Conservation (phyloP, 2,888 invertebrate species). For the Pediacus dermestoides region DNA sequence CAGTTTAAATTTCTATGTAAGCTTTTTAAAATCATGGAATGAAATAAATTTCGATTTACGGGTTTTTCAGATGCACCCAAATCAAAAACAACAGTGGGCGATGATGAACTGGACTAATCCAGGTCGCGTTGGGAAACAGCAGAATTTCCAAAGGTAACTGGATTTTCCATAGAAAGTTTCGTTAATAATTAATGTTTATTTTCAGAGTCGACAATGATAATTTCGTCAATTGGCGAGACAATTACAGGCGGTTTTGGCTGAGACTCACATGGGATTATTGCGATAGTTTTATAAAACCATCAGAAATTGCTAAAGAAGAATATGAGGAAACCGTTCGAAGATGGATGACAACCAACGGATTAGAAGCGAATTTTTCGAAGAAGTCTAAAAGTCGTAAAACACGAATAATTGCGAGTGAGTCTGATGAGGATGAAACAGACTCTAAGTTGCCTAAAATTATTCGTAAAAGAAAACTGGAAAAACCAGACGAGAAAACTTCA, state of each 20-base stretch:
- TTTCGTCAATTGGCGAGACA: conserved; percentile 34
- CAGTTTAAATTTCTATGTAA: conserved; percentile 41
- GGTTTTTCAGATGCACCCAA: conserved; percentile 35
- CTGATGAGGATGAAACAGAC: too few relatives aligned
- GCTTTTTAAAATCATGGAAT: conserved; percentile 16
- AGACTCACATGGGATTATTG: conserved; percentile 42
- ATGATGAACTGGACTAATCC: conserved; percentile 44
- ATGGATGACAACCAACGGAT: too few relatives aligned
- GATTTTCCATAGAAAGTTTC: conserved; percentile 5
- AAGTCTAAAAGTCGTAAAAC: too few relatives aligned
- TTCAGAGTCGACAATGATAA: conserved; percentile 38
- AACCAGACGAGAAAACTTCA: too few relatives aligned
- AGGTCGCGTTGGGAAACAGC: conserved; percentile 36
- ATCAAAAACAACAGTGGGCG: conserved; percentile 42
- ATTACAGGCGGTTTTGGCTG: conserved; percentile 41
- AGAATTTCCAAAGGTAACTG: conserved; percentile 35
- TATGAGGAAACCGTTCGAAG: too few relatives aligned
- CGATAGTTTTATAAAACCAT: conserved; percentile 33
- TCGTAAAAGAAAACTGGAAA: too few relatives aligned
- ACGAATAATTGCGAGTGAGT: too few relatives aligned
- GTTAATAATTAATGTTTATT: conserved; percentile 10
- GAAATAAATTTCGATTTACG: conserved; percentile 7
- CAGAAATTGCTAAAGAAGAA: conserved; percentile 28
- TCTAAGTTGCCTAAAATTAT: too few relatives aligned
- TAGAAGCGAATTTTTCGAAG: too few relatives aligned